Conservation (phyloP, 2,113 vertebrate genomes). For the Oreochromis niloticus region DNA sequence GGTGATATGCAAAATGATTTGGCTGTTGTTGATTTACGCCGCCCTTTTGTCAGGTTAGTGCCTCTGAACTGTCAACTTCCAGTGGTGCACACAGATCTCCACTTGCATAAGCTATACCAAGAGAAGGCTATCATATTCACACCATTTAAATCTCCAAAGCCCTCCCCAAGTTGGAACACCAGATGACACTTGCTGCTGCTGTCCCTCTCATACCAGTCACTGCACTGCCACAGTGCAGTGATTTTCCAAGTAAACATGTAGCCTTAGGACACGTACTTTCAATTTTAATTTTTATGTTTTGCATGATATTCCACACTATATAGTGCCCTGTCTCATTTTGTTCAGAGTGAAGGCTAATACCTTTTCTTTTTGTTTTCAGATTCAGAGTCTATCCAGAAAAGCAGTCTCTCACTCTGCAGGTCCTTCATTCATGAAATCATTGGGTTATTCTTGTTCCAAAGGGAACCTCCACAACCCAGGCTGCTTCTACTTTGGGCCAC, state of each 20-base stretch:
- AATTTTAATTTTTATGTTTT: background rate
- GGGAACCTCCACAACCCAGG: conserved; percentile 52
- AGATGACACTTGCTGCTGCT: conserved; percentile 62
- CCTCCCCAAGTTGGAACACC: conserved; percentile 69
- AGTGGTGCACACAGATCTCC: conserved; percentile 46
- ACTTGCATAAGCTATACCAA: conserved; percentile 46
- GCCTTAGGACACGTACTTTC: background rate
- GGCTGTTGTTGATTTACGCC: conserved; percentile 27
- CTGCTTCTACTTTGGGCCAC: conserved; percentile 24
- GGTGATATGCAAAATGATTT: background rate
- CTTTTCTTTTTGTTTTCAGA: background rate
- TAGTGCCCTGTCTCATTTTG: background rate
- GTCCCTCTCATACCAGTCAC: conserved; percentile 38
- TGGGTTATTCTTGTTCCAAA: conserved; percentile 58
- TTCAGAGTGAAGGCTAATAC: background rate
- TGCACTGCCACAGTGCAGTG: background rate
- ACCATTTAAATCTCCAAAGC: conserved; percentile 73
- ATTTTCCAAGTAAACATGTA: conserved; percentile 2
- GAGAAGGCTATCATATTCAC: conserved; percentile 67
- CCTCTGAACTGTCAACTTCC: conserved; percentile 48
- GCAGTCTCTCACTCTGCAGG: conserved; percentile 5
- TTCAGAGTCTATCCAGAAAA: background rate
- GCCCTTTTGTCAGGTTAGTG: conserved; percentile 43
- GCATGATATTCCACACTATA: background rate
- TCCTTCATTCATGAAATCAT: conserved; percentile 63